Base-by-base conservation (phyloP, 2,888 invertebrate genomes). In the Eucera pruinosa region DNA sequence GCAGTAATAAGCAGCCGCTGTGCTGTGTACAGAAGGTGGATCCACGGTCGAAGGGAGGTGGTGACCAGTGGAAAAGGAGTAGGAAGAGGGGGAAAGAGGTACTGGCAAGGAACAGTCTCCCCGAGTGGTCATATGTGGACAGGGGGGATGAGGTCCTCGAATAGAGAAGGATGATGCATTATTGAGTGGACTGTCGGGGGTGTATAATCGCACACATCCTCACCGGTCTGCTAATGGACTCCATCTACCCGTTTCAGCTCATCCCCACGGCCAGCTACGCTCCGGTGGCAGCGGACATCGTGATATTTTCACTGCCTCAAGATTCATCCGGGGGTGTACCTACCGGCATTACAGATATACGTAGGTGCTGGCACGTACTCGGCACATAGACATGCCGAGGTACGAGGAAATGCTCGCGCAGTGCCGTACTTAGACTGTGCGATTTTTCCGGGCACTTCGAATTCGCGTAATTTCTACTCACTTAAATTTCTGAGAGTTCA, bases 1-100 rank as follows among this genome's bases (percentile, higher is more conserved):
- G 75, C 85, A 83, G 89, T 92, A 92, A 91, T 91, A 91, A 91
- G 90, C 90, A n/a, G n/a, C n/a, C n/a, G n/a, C n/a, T n/a, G n/a
- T 74, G 73, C 69, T 69, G 70, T 71, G 77, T 48, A 78, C 70
- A 77, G 81, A 57, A 68, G 78, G 69, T 57, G 66, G 60, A 73
- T 71, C 73, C 36, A 36, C 41, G 62, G 43, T 50, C n/a, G 72
- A 69, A 75, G 69, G 60, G 76, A 30, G 83, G 81, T 43, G 33
- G 60, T 45, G 25, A 23, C 39, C 47, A 64, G 77, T 61, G 70
- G 72, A 41, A 54, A 41, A 60, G 64, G 54, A 67, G 80, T 66
- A 61, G 25, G 18, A 41, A 61, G 60, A 47, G 55, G 68, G 72
- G 75, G 70, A 77, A 25, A 66, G 73, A 65, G 62, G 80, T 62